Base-by-base conservation (phyloP, 1,140 invertebrate genomes). In the Riptortus pedestris region DNA sequence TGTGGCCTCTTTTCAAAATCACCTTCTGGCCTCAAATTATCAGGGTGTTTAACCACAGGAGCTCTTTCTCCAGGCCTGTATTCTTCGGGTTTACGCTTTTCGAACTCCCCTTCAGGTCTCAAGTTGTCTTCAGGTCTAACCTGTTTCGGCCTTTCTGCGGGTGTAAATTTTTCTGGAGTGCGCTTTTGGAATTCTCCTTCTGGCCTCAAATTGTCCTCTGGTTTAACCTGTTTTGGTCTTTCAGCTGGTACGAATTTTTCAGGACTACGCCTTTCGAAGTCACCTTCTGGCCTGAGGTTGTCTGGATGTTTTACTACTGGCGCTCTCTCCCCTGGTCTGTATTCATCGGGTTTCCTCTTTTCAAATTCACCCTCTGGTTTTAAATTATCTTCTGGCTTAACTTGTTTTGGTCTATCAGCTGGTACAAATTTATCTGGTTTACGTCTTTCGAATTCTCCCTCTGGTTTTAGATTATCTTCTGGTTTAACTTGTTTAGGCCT, bases 241-340 rank as follows among this genome's bases (percentile, higher is more conserved):
- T 83, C 80, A 3, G 79, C 79, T 64, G 74, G 72, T 18, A 77
- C 71, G 12, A 71, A 78, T 55, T 77, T 87, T 70, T 79, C 71
- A 33, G 75, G 71, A 68, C 66, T 73, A 0, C 78, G 76, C 33
- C 80, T 74, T 68, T 85, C 81, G 66, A 85, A 85, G 0, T 83
- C 80, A 3, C 83, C 81, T 74, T 85, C 83, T 2, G 81, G 79
- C 67, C 64, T 77, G 74, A 74, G 83, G 81, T 57, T 82, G 77
- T 64, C 81, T 81, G 74, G 73, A 18, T 48, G 73, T 68, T 59
- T 70, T 63, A 64, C 71, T 66, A 69, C 71, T 66, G 51, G 71
- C 0, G 76, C 75, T 60, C 78, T 71, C 60, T 79, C 77, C 24
- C 68, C 75, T 28, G 74, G 74, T 63, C 64, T 73, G 14, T 60